These are phyloP conservation scores for Penelope pileata DNA, from an alignment of 2,113 vertebrate genomes.

Conservation along the genomic window DNA sequence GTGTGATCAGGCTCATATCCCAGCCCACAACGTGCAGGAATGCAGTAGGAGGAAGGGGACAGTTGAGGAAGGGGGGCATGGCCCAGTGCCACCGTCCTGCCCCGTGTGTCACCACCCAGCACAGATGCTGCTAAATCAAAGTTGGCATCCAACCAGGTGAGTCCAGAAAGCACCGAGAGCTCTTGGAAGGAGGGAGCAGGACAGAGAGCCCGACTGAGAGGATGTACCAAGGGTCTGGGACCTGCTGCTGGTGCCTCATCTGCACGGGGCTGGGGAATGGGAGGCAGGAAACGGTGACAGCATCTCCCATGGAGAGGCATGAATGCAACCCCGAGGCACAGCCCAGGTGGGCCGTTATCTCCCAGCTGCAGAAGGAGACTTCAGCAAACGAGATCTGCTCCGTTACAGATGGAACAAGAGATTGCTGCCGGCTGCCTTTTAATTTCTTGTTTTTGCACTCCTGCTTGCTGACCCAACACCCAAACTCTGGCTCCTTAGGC, in stretches of 20 bases:
- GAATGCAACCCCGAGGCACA: background rate
- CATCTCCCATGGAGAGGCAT: background rate
- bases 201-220: background rate
- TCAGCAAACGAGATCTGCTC: background rate
- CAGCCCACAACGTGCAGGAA: background rate
- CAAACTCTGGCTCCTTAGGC: background rate
- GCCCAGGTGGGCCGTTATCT: slow-evolving; percentile 23
- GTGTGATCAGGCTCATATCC: background rate
- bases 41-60: background rate
- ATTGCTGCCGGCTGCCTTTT: background rate
- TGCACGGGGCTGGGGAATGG: background rate
- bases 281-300: background rate
- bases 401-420: background rate
- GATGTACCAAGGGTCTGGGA: background rate
- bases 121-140: background rate
- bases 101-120: background rate
- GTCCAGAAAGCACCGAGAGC: background rate
- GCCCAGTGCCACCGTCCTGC: background rate
- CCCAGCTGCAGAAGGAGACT: background rate
- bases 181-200: background rate
- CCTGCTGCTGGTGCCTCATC: background rate
- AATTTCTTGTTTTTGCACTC: background rate
- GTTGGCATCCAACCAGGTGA: rapidly evolving
- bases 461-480: background rate
- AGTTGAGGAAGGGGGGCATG: background rate